Percentiles rank a stretch among this genome's conserved stretches.
These are phyloP conservation scores for Opisthocomus hoazin DNA, from an alignment of 2,113 vertebrate genomes.

Conservation along the genomic window DNA sequence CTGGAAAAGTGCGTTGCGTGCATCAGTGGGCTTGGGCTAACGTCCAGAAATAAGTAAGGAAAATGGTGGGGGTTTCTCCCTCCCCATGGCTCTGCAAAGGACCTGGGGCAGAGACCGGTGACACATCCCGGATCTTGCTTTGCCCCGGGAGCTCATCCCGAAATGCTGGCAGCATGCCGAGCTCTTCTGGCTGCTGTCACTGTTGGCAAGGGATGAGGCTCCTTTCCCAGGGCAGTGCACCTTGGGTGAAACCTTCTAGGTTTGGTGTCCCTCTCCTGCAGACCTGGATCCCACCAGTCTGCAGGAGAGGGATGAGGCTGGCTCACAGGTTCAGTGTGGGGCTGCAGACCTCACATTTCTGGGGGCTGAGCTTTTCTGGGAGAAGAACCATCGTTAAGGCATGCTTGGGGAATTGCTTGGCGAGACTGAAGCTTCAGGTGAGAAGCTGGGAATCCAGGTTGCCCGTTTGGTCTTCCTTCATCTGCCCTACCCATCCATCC, in stretches of 20 bases:
- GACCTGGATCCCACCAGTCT: neutral
- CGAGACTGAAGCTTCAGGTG: neutral
- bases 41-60: neutral
- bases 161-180: neutral
- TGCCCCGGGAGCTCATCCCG: neutral
- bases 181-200: neutral
- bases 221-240: neutral
- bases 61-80: neutral
- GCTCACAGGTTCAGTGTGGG: neutral
- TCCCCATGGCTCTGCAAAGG: neutral
- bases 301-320: neutral
- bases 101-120: neutral
- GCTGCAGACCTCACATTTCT: neutral
- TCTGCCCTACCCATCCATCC: too few relatives aligned
- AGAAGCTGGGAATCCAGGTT: neutral
- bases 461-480: too few relatives aligned
- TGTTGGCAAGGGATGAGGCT: neutral
- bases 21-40: neutral
- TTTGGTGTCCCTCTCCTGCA: neutral
- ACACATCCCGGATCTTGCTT: neutral
- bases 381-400: fast-evolving
- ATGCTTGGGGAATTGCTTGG: neutral
- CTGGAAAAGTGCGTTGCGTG: neutral
- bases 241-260: neutral
- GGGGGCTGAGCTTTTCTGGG: neutral